Percentiles rank a stretch among this genome's conserved stretches.
These are phyloP conservation scores for Andrena flavipes DNA, from an alignment of 2,888 invertebrate species.

Conservation along the genomic window DNA sequence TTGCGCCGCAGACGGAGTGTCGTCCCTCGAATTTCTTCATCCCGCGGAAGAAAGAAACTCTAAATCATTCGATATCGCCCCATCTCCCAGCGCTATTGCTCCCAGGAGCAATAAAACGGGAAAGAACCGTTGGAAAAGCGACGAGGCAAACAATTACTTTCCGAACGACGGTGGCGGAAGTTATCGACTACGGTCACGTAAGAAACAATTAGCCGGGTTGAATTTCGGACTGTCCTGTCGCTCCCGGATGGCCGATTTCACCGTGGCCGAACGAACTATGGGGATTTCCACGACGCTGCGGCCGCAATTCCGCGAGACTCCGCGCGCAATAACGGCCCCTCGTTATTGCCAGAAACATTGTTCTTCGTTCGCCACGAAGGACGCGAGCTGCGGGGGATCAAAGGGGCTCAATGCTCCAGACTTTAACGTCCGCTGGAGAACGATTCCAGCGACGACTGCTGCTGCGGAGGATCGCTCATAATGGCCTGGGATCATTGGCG, in stretches of 20 bases:
- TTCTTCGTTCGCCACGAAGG: constrained; percentile 46
- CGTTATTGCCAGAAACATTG: constrained; percentile 52
- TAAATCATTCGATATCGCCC: constrained; percentile 22
- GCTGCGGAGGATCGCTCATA: constrained; percentile 45
- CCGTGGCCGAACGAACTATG: constrained; percentile 7
- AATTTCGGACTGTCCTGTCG: background rate
- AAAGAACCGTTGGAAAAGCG: background rate
- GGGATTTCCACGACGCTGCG: background rate
- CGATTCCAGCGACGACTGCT: constrained; percentile 35
- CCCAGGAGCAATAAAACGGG: constrained; percentile 21
- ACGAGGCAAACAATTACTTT: constrained; percentile 38
- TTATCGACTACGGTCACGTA: constrained; percentile 52
- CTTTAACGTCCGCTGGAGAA: constrained; percentile 50
- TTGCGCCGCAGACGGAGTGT: background rate
- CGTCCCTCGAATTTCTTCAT: constrained; percentile 1
- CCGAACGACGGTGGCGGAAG: constrained; percentile 9
- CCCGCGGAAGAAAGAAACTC: background rate
- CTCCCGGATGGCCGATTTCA: background rate
- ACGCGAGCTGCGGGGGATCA: constrained; percentile 42
- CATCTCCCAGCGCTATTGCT: background rate
- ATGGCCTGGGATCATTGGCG: constrained; percentile 57
- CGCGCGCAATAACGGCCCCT: constrained; percentile 48
- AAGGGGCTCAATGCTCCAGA: constrained; percentile 53
- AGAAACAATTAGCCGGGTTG: constrained; percentile 47
- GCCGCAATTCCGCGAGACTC: constrained; percentile 49